Conservation (phyloP, 2,797 vertebrate species). For the Myotis myotis region DNA sequence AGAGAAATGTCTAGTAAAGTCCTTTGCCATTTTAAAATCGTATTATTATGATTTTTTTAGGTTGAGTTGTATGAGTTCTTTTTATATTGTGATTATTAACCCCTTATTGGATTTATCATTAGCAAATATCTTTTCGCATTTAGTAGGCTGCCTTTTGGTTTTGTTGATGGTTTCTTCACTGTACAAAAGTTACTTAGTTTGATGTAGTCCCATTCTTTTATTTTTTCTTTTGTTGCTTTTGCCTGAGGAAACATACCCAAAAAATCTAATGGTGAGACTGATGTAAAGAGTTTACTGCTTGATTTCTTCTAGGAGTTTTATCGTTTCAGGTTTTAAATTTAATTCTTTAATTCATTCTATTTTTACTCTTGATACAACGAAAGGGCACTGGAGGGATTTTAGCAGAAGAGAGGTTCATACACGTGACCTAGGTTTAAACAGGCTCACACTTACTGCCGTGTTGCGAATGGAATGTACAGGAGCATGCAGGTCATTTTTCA, state of each 20-base stretch:
- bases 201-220: not conserved
- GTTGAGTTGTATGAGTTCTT: not conserved
- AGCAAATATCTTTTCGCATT: not conserved
- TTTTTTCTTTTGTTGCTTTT: not conserved
- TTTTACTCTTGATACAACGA: not conserved
- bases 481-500: not conserved
- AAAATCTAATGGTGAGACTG: not conserved
- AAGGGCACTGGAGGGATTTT: not conserved
- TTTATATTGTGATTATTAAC: not conserved
- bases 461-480: not conserved
- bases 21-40: not conserved
- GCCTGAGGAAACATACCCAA: not conserved
- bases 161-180: not conserved
- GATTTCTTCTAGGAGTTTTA: not conserved
- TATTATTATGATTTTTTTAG: not conserved
- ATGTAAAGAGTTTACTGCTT: not conserved
- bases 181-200: not conserved
- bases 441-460: accelerated
- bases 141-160: not conserved
- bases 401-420: not conserved
- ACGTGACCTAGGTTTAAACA: not conserved
- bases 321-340: not conserved
- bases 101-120: not conserved
- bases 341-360: not conserved
- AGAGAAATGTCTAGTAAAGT: not conserved